Evolutionary conservation across 2,113 vertebrate species (phyloP).

Genomic region (Nerophis lumbriciformis): DNA sequence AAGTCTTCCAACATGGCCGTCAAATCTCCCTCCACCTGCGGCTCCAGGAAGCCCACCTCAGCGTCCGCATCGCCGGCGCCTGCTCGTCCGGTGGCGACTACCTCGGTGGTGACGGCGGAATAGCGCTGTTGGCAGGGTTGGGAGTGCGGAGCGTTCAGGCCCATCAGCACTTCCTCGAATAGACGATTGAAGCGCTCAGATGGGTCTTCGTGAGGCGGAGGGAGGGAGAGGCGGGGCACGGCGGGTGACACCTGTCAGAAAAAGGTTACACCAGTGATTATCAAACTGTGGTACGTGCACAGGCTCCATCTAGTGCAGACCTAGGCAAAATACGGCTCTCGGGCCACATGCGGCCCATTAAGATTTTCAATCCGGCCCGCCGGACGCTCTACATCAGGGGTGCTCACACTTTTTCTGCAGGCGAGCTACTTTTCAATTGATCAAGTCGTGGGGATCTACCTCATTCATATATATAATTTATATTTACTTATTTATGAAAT

Average conservation of each 20-base stretch:
- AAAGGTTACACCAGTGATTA: background rate
- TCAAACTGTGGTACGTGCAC: too few species aligned
- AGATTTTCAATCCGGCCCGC: too few species aligned
- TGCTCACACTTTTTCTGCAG: too few species aligned
- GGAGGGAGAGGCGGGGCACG: conserved; percentile 12
- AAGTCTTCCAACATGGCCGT: conserved; percentile 58
- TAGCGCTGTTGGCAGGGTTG: background rate
- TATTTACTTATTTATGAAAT: too few species aligned
- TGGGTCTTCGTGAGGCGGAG: conserved; percentile 16
- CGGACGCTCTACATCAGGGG: too few species aligned
- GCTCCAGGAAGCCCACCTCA: conserved; percentile 28
- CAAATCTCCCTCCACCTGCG: conserved; percentile 43
- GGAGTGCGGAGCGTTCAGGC: conserved; percentile 22
- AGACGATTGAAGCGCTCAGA: conserved; percentile 51
- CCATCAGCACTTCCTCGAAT: conserved; percentile 65
- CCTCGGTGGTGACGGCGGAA: background rate
- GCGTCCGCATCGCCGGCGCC: background rate
- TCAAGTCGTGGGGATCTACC: too few species aligned
- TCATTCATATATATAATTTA: too few species aligned
- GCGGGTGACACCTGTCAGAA: conserved; percentile 1
- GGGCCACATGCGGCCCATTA: too few species aligned
- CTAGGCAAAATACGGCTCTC: too few species aligned
- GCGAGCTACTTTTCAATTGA: too few species aligned
- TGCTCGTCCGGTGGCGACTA: background rate
- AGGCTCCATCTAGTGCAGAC: too few species aligned